A percentile compares a stretch with the other conserved stretches of the same genome.
phyloP scores from a whole-genome alignment of 2,113 vertebrate genomes.

The Tetrax tetrax region DNA sequence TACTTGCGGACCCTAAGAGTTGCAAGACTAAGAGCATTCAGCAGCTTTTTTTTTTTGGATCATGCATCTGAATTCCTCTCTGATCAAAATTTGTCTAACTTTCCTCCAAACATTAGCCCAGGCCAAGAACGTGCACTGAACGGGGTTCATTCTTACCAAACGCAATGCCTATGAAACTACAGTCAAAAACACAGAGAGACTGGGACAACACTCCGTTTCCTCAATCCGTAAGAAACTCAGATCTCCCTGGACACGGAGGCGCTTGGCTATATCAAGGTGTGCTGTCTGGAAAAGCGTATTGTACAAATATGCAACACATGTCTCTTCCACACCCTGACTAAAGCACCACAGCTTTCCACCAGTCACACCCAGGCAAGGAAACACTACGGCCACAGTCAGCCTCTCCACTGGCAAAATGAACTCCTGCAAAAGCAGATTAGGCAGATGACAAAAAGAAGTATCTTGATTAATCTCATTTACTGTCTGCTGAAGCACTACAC shows the following conservation, averaged over 20 bases:
- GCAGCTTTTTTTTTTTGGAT: background rate
- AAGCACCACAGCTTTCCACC: background rate
- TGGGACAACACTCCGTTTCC: background rate
- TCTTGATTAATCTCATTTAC: background rate
- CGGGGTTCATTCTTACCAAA: background rate
- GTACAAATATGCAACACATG: background rate
- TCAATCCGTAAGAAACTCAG: background rate
- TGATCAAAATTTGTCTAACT: background rate
- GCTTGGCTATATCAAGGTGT: background rate
- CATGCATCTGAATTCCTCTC: background rate
- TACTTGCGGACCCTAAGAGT: background rate
- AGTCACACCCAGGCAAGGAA: background rate
- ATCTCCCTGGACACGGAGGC: background rate
- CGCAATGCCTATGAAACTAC: background rate
- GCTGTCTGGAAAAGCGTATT: background rate
- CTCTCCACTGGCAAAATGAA: background rate
- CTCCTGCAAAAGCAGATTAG: background rate
- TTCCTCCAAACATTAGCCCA: background rate
- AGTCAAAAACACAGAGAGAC: rapidly evolving
- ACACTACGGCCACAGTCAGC: background rate
- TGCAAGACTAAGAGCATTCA: background rate
- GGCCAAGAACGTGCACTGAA: background rate
- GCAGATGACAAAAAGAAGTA: background rate
- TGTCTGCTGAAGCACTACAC: background rate
- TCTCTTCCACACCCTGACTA: background rate